Percentiles rank a stretch among this genome's conserved stretches.
Conservation (phyloP, 64 coral and sea anemone genomes). For the Trachythela sp. region DNA sequence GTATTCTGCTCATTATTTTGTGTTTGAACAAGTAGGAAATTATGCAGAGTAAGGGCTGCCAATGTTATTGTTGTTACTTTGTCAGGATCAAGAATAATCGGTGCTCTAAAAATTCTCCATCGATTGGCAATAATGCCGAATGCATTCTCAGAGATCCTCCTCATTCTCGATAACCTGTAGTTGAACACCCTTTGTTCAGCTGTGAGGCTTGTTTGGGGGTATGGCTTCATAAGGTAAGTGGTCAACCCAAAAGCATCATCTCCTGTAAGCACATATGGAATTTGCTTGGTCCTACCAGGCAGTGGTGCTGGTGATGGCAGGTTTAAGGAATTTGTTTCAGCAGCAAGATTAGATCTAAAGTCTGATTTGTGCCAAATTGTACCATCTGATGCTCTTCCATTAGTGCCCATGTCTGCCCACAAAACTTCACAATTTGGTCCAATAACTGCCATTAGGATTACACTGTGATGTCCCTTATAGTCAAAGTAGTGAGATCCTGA, state of each 20-base stretch:
- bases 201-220: constrained; percentile 27
- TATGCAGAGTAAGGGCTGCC: constrained; percentile 49
- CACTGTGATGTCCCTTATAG: constrained; percentile 49
- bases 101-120: constrained; percentile 42
- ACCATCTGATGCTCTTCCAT: constrained; percentile 35
- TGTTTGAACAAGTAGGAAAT: constrained; percentile 46
- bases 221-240: constrained; percentile 61
- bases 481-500: constrained; percentile 53
- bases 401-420: constrained; percentile 41
- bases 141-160: constrained; percentile 53
- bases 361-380: constrained; percentile 50
- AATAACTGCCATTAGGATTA: constrained; percentile 51
- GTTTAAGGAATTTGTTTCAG: constrained; percentile 18
- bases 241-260: constrained; percentile 64
- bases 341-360: constrained; percentile 19
- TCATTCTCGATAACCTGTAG: constrained; percentile 61
- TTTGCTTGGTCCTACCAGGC: constrained; percentile 30
- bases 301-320: constrained; percentile 19
- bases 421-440: constrained; percentile 29
- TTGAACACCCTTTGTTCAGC: constrained; percentile 57
- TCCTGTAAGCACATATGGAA: constrained; percentile 50
- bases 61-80: constrained; percentile 45
- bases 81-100: constrained; percentile 40
- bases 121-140: constrained; percentile 29
- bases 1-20: neutral